phyloP scores from a whole-genome alignment of 2,888 invertebrate genomes.

The Drosophila prolongata region DNA sequence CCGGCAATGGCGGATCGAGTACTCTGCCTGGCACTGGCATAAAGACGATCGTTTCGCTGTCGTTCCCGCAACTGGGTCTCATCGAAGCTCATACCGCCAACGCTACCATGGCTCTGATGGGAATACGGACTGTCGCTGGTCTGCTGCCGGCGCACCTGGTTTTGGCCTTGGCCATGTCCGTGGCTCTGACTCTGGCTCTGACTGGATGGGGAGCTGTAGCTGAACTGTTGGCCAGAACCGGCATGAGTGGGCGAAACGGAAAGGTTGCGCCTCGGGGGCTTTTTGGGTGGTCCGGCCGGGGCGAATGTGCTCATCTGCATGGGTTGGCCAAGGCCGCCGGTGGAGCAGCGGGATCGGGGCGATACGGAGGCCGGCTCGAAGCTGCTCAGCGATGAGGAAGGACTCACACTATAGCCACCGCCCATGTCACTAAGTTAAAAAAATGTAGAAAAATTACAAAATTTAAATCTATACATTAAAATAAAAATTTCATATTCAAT shows the following conservation, averaged over 20 bases:
- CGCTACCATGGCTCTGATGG: conserved; percentile 79
- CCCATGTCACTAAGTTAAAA: conserved; percentile 81
- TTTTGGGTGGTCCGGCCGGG: conserved; percentile 92
- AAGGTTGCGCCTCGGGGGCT: conserved; percentile 93
- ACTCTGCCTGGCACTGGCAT: conserved; percentile 79
- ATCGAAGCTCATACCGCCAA: conserved; percentile 74
- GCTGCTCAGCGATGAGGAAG: conserved; percentile 83
- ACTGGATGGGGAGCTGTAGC: conserved; percentile 77
- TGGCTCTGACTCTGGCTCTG: conserved; percentile 61
- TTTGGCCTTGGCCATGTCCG: conserved; percentile 12
- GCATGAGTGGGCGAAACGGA: conserved; percentile 94
- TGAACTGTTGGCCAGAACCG: conserved; percentile 81
- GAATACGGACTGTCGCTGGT: conserved; percentile 78
- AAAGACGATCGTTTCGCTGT: conserved; percentile 71
- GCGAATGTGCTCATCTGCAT: conserved; percentile 77
- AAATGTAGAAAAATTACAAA: too few relatives aligned
- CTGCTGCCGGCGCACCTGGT: conserved; percentile 52
- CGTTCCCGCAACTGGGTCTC: conserved; percentile 68
- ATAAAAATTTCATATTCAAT: too few relatives aligned
- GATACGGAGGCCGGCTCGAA: conserved; percentile 82
- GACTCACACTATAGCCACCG: conserved; percentile 75
- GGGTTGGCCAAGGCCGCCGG: conserved; percentile 70
- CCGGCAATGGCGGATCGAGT: conserved; percentile 65
- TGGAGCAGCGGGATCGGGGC: conserved; percentile 80
- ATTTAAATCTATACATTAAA: not conserved